Percentiles rank a stretch among this genome's conserved stretches.
Evolutionary conservation across 2,797 vertebrate species (phyloP).

Genomic region (Melanitta fusca): DNA sequence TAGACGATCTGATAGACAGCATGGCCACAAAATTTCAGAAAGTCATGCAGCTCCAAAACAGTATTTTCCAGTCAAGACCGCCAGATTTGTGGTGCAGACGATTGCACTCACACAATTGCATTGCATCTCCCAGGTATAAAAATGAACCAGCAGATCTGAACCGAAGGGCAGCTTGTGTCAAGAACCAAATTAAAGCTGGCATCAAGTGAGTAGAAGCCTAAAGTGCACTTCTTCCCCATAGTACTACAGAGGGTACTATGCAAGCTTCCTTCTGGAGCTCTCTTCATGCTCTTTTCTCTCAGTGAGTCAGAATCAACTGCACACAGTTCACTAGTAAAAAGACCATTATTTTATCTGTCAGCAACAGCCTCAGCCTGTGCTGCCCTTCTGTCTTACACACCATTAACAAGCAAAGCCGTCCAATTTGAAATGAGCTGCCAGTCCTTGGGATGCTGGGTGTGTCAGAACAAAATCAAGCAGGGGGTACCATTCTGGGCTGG

Average conservation of each 20-base stretch:
- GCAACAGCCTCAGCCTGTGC: not conserved
- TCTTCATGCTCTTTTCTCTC: not conserved
- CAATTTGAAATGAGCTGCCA: constrained; percentile 29
- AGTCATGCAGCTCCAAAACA: not conserved
- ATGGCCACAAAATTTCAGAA: not conserved
- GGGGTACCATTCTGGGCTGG: not conserved
- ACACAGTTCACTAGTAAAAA: constrained; percentile 6
- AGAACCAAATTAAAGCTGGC: not conserved
- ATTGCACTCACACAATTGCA: not conserved
- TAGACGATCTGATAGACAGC: not conserved
- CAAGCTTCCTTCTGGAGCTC: not conserved
- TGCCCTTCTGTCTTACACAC: constrained; percentile 12
- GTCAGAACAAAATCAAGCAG: not conserved
- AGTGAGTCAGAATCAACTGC: not conserved
- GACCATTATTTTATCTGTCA: constrained; percentile 24
- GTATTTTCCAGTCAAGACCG: not conserved
- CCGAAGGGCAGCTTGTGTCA: not conserved
- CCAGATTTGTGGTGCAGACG: not conserved
- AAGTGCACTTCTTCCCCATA: not conserved
- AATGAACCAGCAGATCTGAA: not conserved
- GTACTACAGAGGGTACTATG: not conserved
- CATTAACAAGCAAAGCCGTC: not conserved
- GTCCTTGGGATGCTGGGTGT: not conserved
- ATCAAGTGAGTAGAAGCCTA: not conserved
- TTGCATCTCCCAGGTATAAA: not conserved